Evolutionary conservation across 2,113 vertebrate species (phyloP), one percentile per base, ranked within the genome.

Genomic region (Balaeniceps rex): DNA sequence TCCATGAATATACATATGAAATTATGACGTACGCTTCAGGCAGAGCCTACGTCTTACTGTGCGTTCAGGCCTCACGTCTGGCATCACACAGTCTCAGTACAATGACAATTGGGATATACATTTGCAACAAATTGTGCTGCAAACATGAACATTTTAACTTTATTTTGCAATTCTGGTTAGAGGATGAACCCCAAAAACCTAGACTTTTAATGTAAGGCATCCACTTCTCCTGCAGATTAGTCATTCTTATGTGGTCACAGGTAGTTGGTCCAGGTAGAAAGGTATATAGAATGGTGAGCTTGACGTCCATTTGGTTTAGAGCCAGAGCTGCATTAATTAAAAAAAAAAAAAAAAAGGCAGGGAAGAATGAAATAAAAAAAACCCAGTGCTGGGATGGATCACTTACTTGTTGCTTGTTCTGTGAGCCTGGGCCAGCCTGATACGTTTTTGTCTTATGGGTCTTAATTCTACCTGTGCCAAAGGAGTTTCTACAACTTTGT

Each of bases 391-490:
- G 55, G 31, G 36, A 49, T 8, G 25, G 42, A 58, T 78, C 60
- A 65, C 36, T 44, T 17, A 76, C 54, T 81, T 29, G 12, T 13
- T 72, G 65, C 28, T 68, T 82, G 28, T 38, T 87, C 42, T 84
- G 77, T 71, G 69, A 71, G 57, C 38, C 57, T 75, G 70, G 33
- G 75, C 18, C 38, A 64, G 55, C 5, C 42, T 54, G 57, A 6
- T 63, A 28, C 0, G 0, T 7, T 79, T 93, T 64, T 82, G 34
- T 79, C n/a, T 79, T 63, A 28, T 0, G 4, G 52, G 10, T 89
- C 26, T 70, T 57, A n/a, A 44, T 31, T 36, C 7, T 26, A 4
- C 14, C n/a, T 19, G 16, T 31, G 26, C 31, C 38, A 84, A 81
- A 93, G 51, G 36, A 71, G 12, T 49, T 94, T 54, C 65, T 84